Percentiles rank a stretch among this genome's conserved stretches.
Conservation (phyloP, 2,113 vertebrate species). For the Spea bombifrons region DNA sequence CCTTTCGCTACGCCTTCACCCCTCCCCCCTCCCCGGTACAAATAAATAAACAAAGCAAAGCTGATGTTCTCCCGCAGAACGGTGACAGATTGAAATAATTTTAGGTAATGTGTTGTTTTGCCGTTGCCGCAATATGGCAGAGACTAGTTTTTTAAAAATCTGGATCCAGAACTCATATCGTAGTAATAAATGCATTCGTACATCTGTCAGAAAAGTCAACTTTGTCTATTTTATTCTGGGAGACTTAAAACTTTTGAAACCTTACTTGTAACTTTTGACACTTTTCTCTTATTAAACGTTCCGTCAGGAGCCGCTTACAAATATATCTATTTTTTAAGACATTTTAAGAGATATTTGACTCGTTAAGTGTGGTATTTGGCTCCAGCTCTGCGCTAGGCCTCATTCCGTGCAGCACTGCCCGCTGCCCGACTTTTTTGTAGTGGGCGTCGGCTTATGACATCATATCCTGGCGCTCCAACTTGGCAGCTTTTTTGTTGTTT, state of each 20-base stretch:
- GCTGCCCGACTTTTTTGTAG: too few relatives aligned
- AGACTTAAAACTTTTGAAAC: background rate
- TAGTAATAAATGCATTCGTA: background rate
- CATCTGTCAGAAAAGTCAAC: background rate
- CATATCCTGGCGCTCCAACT: too few relatives aligned
- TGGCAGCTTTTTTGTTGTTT: too few relatives aligned
- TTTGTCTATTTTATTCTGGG: background rate
- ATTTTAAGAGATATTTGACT: too few relatives aligned
- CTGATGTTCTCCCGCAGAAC: constrained; percentile 1
- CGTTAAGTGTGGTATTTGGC: too few relatives aligned
- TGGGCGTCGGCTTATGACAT: too few relatives aligned
- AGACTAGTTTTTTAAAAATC: background rate
- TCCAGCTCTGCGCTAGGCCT: too few relatives aligned
- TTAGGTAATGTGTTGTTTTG: constrained; percentile 7
- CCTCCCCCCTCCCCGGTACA: constrained; percentile 12
- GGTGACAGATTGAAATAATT: constrained; percentile 20
- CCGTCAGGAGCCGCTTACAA: too few relatives aligned
- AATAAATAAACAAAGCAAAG: constrained; percentile 39
- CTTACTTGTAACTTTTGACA: too few relatives aligned
- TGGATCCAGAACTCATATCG: background rate
- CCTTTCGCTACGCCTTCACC: constrained; percentile 1
- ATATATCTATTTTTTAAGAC: too few relatives aligned
- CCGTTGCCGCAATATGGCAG: constrained; percentile 15
- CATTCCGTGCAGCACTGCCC: too few relatives aligned
- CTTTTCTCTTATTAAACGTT: too few relatives aligned